Evolutionary conservation across 2,888 invertebrate species (phyloP), one percentile per base, ranked within the genome.

Genomic region (Sipha maydis): DNA sequence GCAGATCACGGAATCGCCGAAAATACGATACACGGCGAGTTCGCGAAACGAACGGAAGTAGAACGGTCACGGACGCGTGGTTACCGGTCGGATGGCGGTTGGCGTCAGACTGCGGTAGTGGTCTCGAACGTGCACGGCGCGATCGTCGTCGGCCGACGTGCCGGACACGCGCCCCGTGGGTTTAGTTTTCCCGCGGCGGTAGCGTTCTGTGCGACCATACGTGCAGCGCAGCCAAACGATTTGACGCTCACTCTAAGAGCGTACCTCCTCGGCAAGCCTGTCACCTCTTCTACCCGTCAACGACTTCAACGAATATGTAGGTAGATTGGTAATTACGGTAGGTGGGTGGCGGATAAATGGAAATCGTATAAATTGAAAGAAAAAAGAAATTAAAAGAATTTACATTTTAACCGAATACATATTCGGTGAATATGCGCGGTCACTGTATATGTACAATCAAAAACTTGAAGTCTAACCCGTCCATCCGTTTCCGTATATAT

Each of bases 71-170:
- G 77, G 73, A 21, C 61, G 11, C 14, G 56, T 56, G 48, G 56
- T 25, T 28, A 9, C 14, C n/a, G 38, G 69, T 38, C 9, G 38
- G 9, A 67, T 41, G 41, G 61, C 75, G 85, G 67, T 77, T 34
- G 77, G 31, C 77, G 77, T 28, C 77, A n/a, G 85, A 85, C 85
- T 85, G 85, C 85, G 85, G 77, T 54, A n/a, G 77, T 85, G 69
- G 19, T 48, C 14, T 1, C 48, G 77, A 85, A 31, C 76, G 84
- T 77, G 85, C 19, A 41, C 41, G 41, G 25, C 48, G 77, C 85
- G 85, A 69, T 69, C 48, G 77, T 69, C 41, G 67, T 31, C 83
- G 75, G 61, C 76, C 77, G 69, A 28, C 61, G 76, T 85, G 85
- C 85, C 85, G 85, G 48, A 48, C 48, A n/a, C 85, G 77, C 67